Base-by-base conservation (phyloP, 1,140 invertebrate species). In the Chelonus insularis region DNA sequence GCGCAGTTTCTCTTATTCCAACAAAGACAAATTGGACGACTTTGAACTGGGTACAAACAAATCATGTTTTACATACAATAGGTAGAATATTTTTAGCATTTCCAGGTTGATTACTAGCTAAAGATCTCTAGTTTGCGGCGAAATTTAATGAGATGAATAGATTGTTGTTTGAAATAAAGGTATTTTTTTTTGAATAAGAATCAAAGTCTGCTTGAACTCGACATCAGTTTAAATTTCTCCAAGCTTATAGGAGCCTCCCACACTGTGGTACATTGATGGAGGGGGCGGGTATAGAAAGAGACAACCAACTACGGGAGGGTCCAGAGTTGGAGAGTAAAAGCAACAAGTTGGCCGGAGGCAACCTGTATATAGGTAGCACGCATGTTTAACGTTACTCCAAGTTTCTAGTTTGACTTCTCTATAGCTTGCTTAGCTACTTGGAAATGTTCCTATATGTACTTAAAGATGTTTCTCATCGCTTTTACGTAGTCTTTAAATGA, bases 311-410 rank as follows among this genome's bases (percentile, higher is more conserved):
- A 51, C 23, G 11, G 14, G 48, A 32, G 20, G 37, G 41, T 43
- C 45, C 14, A 50, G 57, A 20, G n/a, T n/a, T n/a, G n/a, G n/a
- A n/a, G n/a, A n/a, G n/a, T n/a, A 16, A 41, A n/a, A 62, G 60
- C 45, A 57, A 63, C 55, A 58, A 57, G 61, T 57, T 57, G 54
- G 12, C 54, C 37, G 8, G 43, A 41, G 61, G 61, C 55, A 45
- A 63, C 54, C 43, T 62, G 52, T 47, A 37, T 21, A 21, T 58
- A 43, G 20, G 18, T 4, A 32, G 34, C 43, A 20, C 23, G 41
- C 39, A 43, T 29, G 12, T 5, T n/a, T 39, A 39, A 39, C 14
- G 37, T 39, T 12, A 39, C 14, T 5, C 14, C n/a, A 39, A 3
- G 37, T 39, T 39, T 12, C 37, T 14, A 5, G 14, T 14, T 39